Conservation (phyloP, 2,113 vertebrate species). For the Cyanocitta stelleri region DNA sequence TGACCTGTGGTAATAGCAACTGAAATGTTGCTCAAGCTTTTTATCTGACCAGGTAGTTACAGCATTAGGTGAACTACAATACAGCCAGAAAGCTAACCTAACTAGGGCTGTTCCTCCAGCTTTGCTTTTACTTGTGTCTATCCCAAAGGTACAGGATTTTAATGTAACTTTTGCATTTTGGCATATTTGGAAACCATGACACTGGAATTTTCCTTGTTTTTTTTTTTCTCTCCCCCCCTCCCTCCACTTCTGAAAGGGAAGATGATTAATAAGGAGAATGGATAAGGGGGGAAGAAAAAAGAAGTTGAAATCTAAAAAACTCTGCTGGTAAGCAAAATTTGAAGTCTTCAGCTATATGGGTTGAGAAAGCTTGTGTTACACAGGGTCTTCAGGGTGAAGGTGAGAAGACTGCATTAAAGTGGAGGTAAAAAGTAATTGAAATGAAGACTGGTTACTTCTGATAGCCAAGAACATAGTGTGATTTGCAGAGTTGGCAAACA, state of each 20-base stretch:
- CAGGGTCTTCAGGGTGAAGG: not conserved
- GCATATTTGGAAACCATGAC: not conserved
- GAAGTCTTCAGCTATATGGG: not conserved
- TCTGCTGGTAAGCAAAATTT: not conserved
- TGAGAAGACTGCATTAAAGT: not conserved
- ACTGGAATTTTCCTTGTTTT: not conserved
- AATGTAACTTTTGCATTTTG: not conserved
- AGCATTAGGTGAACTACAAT: not conserved
- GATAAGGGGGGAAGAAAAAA: too few species aligned
- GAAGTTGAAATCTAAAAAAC: not conserved
- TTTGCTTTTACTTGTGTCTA: not conserved
- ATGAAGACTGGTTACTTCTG: not conserved
- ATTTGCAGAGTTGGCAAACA: not conserved
- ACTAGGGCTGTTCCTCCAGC: not conserved
- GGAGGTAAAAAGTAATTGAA: not conserved
- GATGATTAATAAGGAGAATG: not conserved
- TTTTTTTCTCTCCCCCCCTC: rapidly evolving
- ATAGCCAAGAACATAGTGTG: not conserved
- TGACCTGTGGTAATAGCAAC: not conserved
- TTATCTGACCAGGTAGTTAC: not conserved
- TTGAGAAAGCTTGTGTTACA: not conserved
- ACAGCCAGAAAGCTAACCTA: not conserved
- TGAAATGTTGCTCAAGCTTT: not conserved
- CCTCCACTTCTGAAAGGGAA: not conserved
- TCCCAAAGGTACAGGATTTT: not conserved